Percentiles rank a stretch among this genome's conserved stretches.
These are phyloP conservation scores for Allolobophora icterica DNA, from an alignment of 2,888 invertebrate species.

Conservation along the genomic window DNA sequence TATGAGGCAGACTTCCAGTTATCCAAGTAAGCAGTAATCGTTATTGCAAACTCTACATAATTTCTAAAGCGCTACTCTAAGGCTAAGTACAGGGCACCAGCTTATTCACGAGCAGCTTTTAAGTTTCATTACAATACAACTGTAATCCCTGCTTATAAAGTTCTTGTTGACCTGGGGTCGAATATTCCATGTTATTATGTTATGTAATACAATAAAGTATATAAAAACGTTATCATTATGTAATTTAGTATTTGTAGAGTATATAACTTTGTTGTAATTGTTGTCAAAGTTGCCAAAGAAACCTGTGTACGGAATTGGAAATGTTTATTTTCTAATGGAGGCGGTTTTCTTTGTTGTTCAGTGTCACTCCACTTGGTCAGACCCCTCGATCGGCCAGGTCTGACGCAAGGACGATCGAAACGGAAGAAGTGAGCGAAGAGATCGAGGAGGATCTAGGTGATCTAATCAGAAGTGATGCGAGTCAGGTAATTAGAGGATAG, in stretches of 20 bases:
- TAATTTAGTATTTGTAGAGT: no score
- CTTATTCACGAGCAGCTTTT: no score
- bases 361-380: slow-evolving; percentile 44
- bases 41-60: background rate
- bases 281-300: background rate
- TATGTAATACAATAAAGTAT: no score
- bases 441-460: slow-evolving; percentile 59
- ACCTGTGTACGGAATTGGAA: background rate
- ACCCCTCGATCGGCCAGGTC: slow-evolving; percentile 45
- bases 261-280: no score
- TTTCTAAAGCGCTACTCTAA: no score
- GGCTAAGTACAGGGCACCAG: no score
- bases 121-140: no score
- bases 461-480: slow-evolving; percentile 58
- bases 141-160: no score
- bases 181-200: no score
- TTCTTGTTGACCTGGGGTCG: no score
- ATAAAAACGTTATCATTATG: no score
- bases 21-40: background rate
- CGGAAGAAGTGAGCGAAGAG: slow-evolving; percentile 59
- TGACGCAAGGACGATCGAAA: slow-evolving; percentile 51
- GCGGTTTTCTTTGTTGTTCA: slow-evolving; percentile 23
- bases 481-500: slow-evolving; percentile 50
- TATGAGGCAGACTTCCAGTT: slow-evolving; percentile 25
- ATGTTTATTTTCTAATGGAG: background rate